Conservation (phyloP, 2,113 vertebrate genomes). For the Oreochromis spilurus region DNA sequence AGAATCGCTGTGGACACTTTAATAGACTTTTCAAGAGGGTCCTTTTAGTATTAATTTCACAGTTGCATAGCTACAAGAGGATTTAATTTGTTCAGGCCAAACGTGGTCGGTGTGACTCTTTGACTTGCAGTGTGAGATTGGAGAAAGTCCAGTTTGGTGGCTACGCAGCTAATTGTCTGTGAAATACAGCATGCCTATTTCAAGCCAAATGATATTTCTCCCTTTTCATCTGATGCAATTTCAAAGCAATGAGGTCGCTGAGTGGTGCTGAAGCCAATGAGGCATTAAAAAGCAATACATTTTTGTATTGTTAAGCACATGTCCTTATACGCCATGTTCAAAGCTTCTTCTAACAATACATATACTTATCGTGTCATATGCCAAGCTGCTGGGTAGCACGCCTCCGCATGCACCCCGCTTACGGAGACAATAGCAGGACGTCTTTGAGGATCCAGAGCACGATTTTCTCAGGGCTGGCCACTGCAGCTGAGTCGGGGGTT, state of each 20-base stretch:
- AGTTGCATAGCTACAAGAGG: constrained; percentile 65
- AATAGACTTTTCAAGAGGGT: constrained; percentile 51
- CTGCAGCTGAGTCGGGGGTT: background rate
- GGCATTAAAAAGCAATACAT: constrained; percentile 39
- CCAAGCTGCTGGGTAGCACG: background rate
- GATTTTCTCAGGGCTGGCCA: background rate
- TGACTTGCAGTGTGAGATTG: constrained; percentile 39
- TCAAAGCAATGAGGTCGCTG: constrained; percentile 28
- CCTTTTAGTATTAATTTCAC: constrained; percentile 73
- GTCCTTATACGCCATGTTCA: background rate
- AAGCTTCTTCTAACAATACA: constrained; percentile 1
- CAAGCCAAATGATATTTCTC: constrained; percentile 51
- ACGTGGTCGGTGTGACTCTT: constrained; percentile 44
- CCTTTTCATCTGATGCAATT: constrained; percentile 49
- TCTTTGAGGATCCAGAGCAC: constrained; percentile 8
- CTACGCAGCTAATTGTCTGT: constrained; percentile 60
- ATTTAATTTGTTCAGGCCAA: constrained; percentile 67
- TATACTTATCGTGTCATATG: background rate
- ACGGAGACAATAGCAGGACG: background rate
- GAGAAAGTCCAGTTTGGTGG: constrained; percentile 49
- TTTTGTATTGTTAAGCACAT: constrained; percentile 37
- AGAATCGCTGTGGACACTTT: constrained; percentile 50
- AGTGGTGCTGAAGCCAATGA: constrained; percentile 31
- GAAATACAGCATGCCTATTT: constrained; percentile 52
- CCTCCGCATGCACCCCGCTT: background rate